These are phyloP conservation scores for Ashinkailepas kermadecensis DNA, from an alignment of 2,888 invertebrate genomes.

Conservation along the genomic window DNA sequence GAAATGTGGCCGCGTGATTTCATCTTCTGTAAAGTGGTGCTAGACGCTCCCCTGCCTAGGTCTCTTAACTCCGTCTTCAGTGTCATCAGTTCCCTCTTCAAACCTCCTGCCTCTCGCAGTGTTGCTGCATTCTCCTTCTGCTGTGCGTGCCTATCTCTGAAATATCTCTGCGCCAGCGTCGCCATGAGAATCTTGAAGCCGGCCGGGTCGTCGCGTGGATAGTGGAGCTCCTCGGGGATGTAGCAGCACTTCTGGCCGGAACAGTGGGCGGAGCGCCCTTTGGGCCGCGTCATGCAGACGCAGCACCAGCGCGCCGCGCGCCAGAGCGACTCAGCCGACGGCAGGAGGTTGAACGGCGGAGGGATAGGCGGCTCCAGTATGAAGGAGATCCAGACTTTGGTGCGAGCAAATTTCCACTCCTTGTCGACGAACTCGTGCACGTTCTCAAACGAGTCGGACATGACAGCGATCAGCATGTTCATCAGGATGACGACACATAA, in stretches of 20 bases:
- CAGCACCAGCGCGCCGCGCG: constrained; percentile 47
- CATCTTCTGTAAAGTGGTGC: constrained; percentile 7
- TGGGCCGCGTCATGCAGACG: constrained; percentile 38
- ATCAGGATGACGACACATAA: constrained; percentile 62
- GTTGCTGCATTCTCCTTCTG: constrained; percentile 36
- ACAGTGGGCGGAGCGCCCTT: constrained; percentile 45
- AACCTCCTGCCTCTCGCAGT: background rate
- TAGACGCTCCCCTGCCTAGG: background rate
- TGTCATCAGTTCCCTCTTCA: background rate
- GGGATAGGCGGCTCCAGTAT: constrained; percentile 61
- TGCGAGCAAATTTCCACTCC: constrained; percentile 69
- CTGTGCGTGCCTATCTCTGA: constrained; percentile 41
- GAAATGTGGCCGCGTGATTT: background rate
- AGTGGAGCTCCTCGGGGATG: constrained; percentile 37
- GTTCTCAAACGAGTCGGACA: constrained; percentile 65
- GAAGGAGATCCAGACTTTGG: constrained; percentile 63
- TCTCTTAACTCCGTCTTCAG: background rate
- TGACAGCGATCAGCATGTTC: constrained; percentile 65
- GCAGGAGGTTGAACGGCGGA: constrained; percentile 63
- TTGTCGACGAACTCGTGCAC: constrained; percentile 60
- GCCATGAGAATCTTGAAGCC: constrained; percentile 54
- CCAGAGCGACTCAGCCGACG: constrained; percentile 47
- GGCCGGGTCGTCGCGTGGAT: constrained; percentile 38
- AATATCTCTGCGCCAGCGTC: constrained; percentile 54
- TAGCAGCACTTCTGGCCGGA: constrained; percentile 47